Evolutionary conservation across 2,888 invertebrate species (phyloP), one percentile per base, ranked within the genome.

Genomic region (Coelopa pilipes): DNA sequence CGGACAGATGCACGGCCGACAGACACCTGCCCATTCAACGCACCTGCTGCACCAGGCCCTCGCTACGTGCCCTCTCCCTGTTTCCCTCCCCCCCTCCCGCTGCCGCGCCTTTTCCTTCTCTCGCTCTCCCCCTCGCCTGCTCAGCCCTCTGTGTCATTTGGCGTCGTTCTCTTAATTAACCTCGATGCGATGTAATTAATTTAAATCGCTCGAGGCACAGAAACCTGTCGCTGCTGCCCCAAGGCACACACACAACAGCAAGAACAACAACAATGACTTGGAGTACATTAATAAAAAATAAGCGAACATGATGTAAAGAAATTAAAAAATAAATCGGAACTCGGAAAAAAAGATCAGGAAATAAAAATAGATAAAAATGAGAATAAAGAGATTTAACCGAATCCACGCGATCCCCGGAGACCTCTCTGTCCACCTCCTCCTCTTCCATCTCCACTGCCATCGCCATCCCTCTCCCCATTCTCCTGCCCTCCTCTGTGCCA

Each of bases 161-260:
- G 65, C 50, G 60, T 65, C 60, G 66, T 47, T 60, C 72, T 66
- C 76, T 79, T 79, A 79, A 80, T 80, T 80, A 77, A 77, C 76
- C 77, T 76, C 76, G 75, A 72, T 76, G 76, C 76, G 55, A 77
- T 34, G 77, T 78, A 79, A 80, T 79, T 80, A 79, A 77, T 80
- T 80, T 75, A 76, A 79, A 79, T 77, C 74, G 78, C 50, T 46
- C n/a, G 24, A 49, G 47, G 34, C 66, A 66, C 50, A 67, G 71
- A 53, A 70, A 46, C 34, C 34, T 34, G n/a, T n/a, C n/a, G 15
- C 46, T 15, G 12, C n/a, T 34, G 17, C 47, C 34, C 17, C 50
- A 57, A 34, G 24, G 12, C 53, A 57, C 34, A 34, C n/a, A n/a
- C n/a, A n/a, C n/a, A n/a, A n/a, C n/a, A n/a, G n/a, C n/a, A n/a